A percentile compares a stretch with the other conserved stretches of the same genome.
Evolutionary conservation across 92 coral and sea anemone genomes (phyloP).

Genomic region (Heliopora coerulea): DNA sequence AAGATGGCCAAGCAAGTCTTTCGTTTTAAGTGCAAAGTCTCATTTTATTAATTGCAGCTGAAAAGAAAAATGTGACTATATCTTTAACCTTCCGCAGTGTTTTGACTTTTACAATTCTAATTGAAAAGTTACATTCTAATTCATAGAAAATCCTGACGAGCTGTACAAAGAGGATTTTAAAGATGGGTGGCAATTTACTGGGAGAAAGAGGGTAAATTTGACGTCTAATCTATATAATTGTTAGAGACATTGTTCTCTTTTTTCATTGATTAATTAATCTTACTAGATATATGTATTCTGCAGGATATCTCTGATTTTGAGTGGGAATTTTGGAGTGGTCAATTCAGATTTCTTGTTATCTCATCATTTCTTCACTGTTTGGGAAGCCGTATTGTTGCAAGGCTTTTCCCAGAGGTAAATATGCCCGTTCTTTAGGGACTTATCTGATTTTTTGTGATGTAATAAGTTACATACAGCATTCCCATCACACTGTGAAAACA

Average conservation of each 20-base stretch:
- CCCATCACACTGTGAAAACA: background rate
- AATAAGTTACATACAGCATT: background rate
- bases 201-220: conserved; percentile 66
- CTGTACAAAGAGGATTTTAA: conserved; percentile 58
- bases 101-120: too few relatives aligned
- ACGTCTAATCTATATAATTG: background rate
- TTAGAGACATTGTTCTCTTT: background rate
- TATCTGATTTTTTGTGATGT: background rate
- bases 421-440: background rate
- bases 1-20: too few relatives aligned
- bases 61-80: too few relatives aligned
- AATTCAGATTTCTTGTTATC: conserved; percentile 45
- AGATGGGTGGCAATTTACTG: conserved; percentile 70
- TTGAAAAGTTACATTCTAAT: background rate
- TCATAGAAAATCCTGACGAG: conserved; percentile 56
- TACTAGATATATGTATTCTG: background rate
- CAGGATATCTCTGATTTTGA: conserved; percentile 87
- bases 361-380: conserved; percentile 61
- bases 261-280: background rate
- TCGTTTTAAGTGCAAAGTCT: too few relatives aligned
- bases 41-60: too few relatives aligned
- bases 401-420: conserved; percentile 67
- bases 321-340: conserved; percentile 85
- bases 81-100: too few relatives aligned
- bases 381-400: conserved; percentile 60